Base-by-base conservation (phyloP, 2,797 vertebrate genomes). In the Diplodus sargus region DNA sequence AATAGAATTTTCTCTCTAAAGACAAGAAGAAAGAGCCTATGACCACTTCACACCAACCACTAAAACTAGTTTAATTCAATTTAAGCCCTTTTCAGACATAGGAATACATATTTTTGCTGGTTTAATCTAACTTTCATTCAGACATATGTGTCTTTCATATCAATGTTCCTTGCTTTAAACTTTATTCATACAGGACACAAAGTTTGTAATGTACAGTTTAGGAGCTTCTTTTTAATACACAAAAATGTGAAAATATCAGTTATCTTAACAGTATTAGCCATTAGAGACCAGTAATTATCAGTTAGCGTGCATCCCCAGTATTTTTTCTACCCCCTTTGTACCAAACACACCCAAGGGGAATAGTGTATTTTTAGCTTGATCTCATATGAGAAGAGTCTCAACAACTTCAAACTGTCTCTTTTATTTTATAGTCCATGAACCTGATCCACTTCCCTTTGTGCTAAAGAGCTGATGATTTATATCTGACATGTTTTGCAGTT, bases 1-100 rank as follows among this genome's bases (percentile, higher is more conserved):
- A 65, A 73, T 23, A 25, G 64, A 28, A 1, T 49, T 4, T 63
- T 17, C 17, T 74, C 18, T 73, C 72, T 49, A 39, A 76, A 11
- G 25, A 47, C 15, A 4, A 67, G 16, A 17, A 66, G 30, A 49
- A 64, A 30, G 67, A 47, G 62, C 30, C 17, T 34, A 48, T n/a
- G 45, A 64, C 25, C 47, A 48, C 10, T 25, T 48, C 10, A 48
- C 43, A 28, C 22, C 43, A 9, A 30, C 18, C 22, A 47, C 15
- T 12, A 16, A 63, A 63, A 23, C 12, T 3, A 61, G 3, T 8
- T 14, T n/a, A 13, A 3, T 18, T 56, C 23, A 30, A 11, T 18
- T 23, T 23, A 13, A 23, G 13, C 2, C 13, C 8, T n/a, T n/a
- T 58, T 59, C 16, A 20, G 18, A 20, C 30, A n/a, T 13, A 34